phyloP scores from a whole-genome alignment of 2,797 vertebrate species.

The Rhinichthys osculus region DNA sequence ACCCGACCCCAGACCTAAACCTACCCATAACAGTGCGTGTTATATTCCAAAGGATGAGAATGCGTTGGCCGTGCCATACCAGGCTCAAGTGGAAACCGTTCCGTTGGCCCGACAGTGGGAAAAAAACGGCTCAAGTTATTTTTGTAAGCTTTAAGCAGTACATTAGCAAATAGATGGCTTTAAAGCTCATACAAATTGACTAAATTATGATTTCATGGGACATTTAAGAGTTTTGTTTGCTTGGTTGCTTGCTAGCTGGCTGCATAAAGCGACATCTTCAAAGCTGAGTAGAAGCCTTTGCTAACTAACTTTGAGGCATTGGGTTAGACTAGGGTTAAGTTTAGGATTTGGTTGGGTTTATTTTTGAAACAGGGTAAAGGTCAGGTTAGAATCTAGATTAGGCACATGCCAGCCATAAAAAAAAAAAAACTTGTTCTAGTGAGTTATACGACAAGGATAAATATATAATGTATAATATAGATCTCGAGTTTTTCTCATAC shows the following conservation, averaged over 20 bases:
- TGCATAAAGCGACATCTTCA: not conserved
- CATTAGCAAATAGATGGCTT: not conserved
- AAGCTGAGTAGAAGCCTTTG: not conserved
- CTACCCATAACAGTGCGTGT: too few relatives aligned
- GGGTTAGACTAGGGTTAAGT: not conserved
- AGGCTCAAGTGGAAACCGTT: too few relatives aligned
- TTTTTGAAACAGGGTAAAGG: conserved; percentile 8
- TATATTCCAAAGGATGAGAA: too few relatives aligned
- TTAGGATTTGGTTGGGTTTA: not conserved
- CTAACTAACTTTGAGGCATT: not conserved
- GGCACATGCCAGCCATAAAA: not conserved
- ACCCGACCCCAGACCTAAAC: too few relatives aligned
- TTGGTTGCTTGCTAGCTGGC: not conserved
- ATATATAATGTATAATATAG: conserved; percentile 7
- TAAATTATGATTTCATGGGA: not conserved
- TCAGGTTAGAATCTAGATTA: conserved; percentile 8
- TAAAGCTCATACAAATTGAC: not conserved
- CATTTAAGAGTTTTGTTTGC: not conserved
- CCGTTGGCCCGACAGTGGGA: too few relatives aligned
- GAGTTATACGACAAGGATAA: not conserved
- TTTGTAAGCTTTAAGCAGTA: not conserved
- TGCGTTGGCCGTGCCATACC: too few relatives aligned
- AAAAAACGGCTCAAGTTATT: not conserved
- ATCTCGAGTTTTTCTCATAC: not conserved
- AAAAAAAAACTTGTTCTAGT: not conserved